Conservation (phyloP, 2,797 vertebrate species). For the Tenualosa thibaudeaui region DNA sequence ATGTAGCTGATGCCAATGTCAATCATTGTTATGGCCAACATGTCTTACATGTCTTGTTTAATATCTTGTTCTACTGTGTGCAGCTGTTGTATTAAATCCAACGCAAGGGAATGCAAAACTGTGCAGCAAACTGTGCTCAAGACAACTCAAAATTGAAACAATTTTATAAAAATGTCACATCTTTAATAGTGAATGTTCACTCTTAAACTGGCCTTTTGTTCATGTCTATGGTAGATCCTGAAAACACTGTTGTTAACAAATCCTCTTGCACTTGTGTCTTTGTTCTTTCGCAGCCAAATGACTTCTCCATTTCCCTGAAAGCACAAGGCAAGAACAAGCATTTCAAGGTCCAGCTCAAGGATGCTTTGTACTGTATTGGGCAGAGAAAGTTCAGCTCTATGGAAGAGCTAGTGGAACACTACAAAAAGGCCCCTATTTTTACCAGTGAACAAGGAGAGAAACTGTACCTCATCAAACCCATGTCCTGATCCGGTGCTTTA, state of each 20-base stretch:
- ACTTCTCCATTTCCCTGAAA: slow-evolving; percentile 77
- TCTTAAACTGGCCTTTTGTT: neutral
- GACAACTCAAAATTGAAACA: too few relatives aligned
- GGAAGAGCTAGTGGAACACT: slow-evolving; percentile 79
- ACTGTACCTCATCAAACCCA: slow-evolving; percentile 74
- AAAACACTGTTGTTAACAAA: neutral
- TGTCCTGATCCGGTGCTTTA: slow-evolving; percentile 63
- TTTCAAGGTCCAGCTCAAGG: slow-evolving; percentile 78
- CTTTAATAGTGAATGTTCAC: neutral
- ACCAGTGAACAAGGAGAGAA: slow-evolving; percentile 78
- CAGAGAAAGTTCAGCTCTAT: slow-evolving; percentile 76
- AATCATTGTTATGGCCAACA: too few relatives aligned
- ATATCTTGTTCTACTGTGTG: too few relatives aligned
- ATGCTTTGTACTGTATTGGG: slow-evolving; percentile 75
- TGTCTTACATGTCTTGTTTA: too few relatives aligned
- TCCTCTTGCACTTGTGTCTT: slow-evolving; percentile 13
- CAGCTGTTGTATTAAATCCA: too few relatives aligned
- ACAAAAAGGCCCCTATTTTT: slow-evolving; percentile 79
- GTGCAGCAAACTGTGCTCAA: too few relatives aligned
- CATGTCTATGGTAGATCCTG: neutral
- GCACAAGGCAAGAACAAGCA: slow-evolving; percentile 77
- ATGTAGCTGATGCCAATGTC: too few relatives aligned
- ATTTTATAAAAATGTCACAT: too few relatives aligned
- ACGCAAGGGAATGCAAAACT: too few relatives aligned
- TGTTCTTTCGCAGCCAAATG: slow-evolving; percentile 70